Evolutionary conservation across 1,140 invertebrate species (phyloP), one percentile per base, ranked within the genome.

Genomic region (Drosophila ananassae): DNA sequence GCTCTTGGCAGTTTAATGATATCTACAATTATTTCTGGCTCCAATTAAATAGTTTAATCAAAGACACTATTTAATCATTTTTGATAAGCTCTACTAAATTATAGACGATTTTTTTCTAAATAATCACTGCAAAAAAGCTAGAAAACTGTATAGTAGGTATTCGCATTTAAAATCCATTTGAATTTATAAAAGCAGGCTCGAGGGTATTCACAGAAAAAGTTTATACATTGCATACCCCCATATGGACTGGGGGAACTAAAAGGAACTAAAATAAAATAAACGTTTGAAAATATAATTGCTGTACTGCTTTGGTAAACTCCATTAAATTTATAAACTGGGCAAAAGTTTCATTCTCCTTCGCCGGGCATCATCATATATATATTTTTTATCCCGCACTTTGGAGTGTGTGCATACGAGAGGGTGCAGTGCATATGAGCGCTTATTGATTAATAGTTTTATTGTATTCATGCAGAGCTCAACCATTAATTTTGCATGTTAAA

Each of bases 361-460:
- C 53, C n/a, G 34, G 48, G 8, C 12, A 9, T 10, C 34, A 2
- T 6, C 30, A 32, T 32, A 17, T 13, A 44, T 44, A 21, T 21
- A 44, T 57, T 13, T 73, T 76, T 68, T 74, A 47, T 44, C 39
- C 50, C 46, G 25, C 61, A 58, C 52, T 63, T 58, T 22, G 50
- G 32, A 34, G 25, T 51, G 41, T 34, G 25, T 37, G 34, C 34
- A 37, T 12, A 37, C 41, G 44, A 21, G 44, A 24, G 44, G 44
- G 61, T 28, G 52, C 28, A 30, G 30, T 54, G 63, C 58, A 72
- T 75, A 50, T 75, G 66, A 80, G 72, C 66, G 57, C 56, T 67
- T 67, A 82, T 82, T 82, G 79, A 83, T 82, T 82, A 83, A 82
- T 82, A 83, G 80, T 83, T 82, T 82, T 66, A 83, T 83, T 79